Base-by-base conservation (phyloP, 1,140 invertebrate species). In the Papilio polytes region DNA sequence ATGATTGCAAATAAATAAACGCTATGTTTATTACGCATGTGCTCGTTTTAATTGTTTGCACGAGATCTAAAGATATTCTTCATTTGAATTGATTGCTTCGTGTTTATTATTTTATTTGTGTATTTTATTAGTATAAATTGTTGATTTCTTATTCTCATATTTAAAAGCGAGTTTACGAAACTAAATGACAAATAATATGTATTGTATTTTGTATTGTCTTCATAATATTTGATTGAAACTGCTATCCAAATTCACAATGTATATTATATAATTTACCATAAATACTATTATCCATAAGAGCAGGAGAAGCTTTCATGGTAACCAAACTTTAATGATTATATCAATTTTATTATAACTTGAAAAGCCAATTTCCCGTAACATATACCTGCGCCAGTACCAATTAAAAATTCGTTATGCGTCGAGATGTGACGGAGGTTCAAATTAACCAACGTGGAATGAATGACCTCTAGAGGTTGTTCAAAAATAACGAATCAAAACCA, bases 361-460 rank as follows among this genome's bases (percentile, higher is more conserved):
- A 70, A 70, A 70, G 12, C 59, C 63, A 18, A 31, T 70, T 70
- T 70, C 26, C 26, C 9, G 26, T 70, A 53, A 53, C 18, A 53
- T 31, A 56, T 59, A 78, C 48, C 74, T 53, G 51, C 10, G 22
- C 26, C 22, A 10, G 74, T 36, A 31, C 74, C 10, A 36, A 78
- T 78, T 78, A 78, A 78, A 78, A 78, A 59, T 78, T 78, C 51
- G 74, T 78, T 78, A 78, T 53, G 74, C 74, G 74, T 78, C 74
- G 26, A 53, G 48, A 59, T 59, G 22, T 78, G 74, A 78, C 51
- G 74, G 48, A 26, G 51, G 48, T 53, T 53, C 51, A 78, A 78
- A 78, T 78, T 78, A 78, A 59, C 26, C 26, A 78, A 41, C 51
- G 74, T 31, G 13, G 51, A 59, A 59, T 70, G 63, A 70, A 70